Base-by-base conservation (phyloP, 2,113 vertebrate species). In the Jacana jacana region DNA sequence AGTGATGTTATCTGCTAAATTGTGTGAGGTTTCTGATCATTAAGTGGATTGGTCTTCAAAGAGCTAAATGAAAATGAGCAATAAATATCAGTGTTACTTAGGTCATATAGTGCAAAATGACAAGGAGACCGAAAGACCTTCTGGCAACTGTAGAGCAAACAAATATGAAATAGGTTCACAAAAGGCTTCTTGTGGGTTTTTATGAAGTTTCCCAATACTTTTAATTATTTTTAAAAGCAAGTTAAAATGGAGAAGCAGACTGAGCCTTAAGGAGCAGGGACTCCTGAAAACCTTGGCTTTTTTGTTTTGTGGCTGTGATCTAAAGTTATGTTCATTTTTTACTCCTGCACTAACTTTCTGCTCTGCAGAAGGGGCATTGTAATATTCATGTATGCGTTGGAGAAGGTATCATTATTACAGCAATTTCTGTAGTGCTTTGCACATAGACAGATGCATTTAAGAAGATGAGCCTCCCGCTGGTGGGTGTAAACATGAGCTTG, bases 1-100 rank as follows among this genome's bases (percentile, higher is more conserved):
- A 93, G 95, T 96, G 97, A 98, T 98, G 97, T 97, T 97, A 97
- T 98, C 98, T 97, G 75, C 37, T 37, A 96, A 96, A 97, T 97
- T 97, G 97, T 94, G 95, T 97, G 96, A 97, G 95, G 94, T 96
- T 96, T 97, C 97, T 97, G 97, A 97, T 98, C 97, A 88, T 98
- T 97, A 98, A 93, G 95, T 93, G 97, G 97, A 97, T 97, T 86
- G 91, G 97, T 90, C 97, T 98, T 98, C 77, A 70, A 96, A 97
- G 97, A 94, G 96, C 96, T 97, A 96, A 96, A 97, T 97, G 96
- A 97, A 97, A 97, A 97, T 95, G 92, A 87, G 95, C 96, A 95
- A 96, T 96, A 97, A 97, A 97, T 97, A 97, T 97, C 96, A 94
- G 93, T 93, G 95, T 90, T 96, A 96, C 96, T 96, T 96, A 97